These are phyloP conservation scores for Hyles euphorbiae DNA, from an alignment of 1,140 invertebrate genomes.

Conservation along the genomic window DNA sequence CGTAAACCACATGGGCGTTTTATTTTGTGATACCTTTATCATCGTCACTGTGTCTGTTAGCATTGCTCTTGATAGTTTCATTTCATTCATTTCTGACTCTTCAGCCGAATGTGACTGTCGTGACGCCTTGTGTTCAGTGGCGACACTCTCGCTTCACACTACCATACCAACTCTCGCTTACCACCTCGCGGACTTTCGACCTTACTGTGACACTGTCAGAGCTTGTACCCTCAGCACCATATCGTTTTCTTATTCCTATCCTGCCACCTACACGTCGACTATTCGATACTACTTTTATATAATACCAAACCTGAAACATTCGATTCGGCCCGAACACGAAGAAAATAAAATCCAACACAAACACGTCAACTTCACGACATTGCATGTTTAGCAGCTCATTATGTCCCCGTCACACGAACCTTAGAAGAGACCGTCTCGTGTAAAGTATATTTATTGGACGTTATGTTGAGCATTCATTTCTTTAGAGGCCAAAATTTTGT, in stretches of 20 bases:
- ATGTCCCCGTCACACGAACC: conserved; percentile 66
- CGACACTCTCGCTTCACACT: conserved; percentile 51
- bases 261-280: conserved; percentile 43
- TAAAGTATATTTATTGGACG: conserved; percentile 53
- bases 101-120: conserved; percentile 63
- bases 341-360: conserved; percentile 27
- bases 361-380: conserved; percentile 63
- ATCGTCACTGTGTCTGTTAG: conserved; percentile 69
- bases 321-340: conserved; percentile 53
- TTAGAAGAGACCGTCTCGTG: conserved; percentile 67
- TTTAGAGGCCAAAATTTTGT: conserved; percentile 53
- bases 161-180: conserved; percentile 50
- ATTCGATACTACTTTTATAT: conserved; percentile 12
- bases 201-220: conserved; percentile 53
- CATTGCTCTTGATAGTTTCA: conserved; percentile 70
- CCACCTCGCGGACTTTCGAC: conserved; percentile 51
- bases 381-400: conserved; percentile 71
- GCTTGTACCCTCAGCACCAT: conserved; percentile 61
- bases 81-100: conserved; percentile 67
- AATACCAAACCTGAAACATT: conserved; percentile 28
- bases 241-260: conserved; percentile 40
- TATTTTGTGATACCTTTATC: conserved; percentile 75
- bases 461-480: conserved; percentile 54
- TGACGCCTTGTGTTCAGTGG: conserved; percentile 49
- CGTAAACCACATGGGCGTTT: conserved; percentile 67